Evolutionary conservation across 2,888 invertebrate genomes (phyloP).

Genomic region (Agrypnus murinus): DNA sequence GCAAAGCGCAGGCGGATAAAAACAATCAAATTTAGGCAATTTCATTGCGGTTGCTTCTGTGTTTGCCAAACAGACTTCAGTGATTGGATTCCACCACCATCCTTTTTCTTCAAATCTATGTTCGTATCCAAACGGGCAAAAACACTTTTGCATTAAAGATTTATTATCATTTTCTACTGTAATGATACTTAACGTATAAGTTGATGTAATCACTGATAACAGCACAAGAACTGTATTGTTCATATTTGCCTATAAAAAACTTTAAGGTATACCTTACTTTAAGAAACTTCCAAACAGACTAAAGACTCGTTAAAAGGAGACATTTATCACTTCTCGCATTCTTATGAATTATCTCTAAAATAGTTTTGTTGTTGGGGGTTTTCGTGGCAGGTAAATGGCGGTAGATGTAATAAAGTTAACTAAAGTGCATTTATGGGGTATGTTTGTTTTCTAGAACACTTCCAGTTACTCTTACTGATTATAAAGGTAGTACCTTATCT

Average conservation of each 20-base stretch:
- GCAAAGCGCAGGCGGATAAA: constrained; percentile 42
- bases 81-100: constrained; percentile 49
- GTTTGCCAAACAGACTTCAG: constrained; percentile 46
- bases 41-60: constrained; percentile 42
- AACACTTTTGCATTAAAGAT: constrained; percentile 23
- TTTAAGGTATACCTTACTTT: too few species aligned
- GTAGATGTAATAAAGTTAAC: too few species aligned
- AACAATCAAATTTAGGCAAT: constrained; percentile 49
- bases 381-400: too few species aligned
- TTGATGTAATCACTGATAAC: background rate
- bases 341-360: too few species aligned
- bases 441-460: too few species aligned
- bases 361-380: too few species aligned
- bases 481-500: too few species aligned
- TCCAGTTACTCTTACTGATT: too few species aligned
- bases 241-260: background rate
- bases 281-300: too few species aligned
- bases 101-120: constrained; percentile 46
- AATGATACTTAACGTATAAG: background rate
- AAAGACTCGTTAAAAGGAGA: too few species aligned
- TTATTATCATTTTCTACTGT: background rate
- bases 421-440: too few species aligned
- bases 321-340: too few species aligned
- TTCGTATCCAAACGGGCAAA: constrained; percentile 45
- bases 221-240: background rate